Evolutionary conservation across 1,140 invertebrate genomes (phyloP), one percentile per base, ranked within the genome.

Genomic region (Trichoplusia ni): DNA sequence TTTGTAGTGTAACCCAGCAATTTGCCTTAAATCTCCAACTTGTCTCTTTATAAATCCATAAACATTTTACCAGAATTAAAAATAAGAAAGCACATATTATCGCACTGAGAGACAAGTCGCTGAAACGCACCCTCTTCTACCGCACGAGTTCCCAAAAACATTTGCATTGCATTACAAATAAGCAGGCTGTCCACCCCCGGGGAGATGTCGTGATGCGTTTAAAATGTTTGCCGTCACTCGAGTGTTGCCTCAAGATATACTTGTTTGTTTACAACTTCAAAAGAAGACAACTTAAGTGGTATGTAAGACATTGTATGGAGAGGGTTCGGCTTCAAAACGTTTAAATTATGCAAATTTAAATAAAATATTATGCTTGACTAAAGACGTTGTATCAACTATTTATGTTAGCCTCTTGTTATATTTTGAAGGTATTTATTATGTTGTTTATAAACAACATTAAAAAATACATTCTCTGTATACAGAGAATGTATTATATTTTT

Each of bases 111-210:
- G n/a, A n/a, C n/a, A n/a, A n/a, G n/a, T n/a, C 9, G 7, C 4
- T 1, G 11, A 29, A 33, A 0, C 13, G 54, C 54, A 59, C 54
- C 25, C 40, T 44, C 13, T 25, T 44, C n/a, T 1, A 8, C 4
- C 37, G 37, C 8, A 44, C 25, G 14, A 42, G 16, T 18, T 53
- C 29, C 49, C 16, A 7, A 44, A 56, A 37, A 59, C 38, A 59
- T 59, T 59, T 59, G 54, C 54, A 59, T 59, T 44, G 54, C 54
- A 59, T 59, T 53, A 53, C 54, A 44, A 59, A 42, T n/a, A 27
- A 23, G 14, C 11, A 11, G n/a, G n/a, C n/a, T 54, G 49, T 23
- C 37, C 19, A 37, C 44, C 21, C 44, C 38, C 8, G 1, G 44
- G 42, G 42, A 29, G 11, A 49, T 38, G 44, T 47, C 58, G 11